Conservation (phyloP, 2,113 vertebrate species). For the Pelecanus crispus region DNA sequence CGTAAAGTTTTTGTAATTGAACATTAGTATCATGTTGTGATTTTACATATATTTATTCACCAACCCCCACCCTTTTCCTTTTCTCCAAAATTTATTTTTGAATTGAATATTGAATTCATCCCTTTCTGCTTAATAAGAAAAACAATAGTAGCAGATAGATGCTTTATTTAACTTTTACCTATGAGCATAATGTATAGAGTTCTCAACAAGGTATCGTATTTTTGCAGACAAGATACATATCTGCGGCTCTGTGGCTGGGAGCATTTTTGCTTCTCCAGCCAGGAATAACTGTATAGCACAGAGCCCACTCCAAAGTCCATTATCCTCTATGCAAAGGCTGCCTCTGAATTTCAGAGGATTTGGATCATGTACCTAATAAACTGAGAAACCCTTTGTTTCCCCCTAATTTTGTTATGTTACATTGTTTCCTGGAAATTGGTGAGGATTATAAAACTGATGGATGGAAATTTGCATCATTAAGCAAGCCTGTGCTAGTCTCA, state of each 20-base stretch:
- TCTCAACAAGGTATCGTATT: neutral
- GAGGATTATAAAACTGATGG: neutral
- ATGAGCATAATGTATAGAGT: neutral
- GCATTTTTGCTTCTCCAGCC: conserved; percentile 11
- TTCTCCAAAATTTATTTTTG: conserved; percentile 19
- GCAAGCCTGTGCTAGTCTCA: neutral
- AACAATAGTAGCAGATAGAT: conserved; percentile 3
- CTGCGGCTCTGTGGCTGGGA: neutral
- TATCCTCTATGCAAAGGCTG: neutral
- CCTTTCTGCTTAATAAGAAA: conserved; percentile 27
- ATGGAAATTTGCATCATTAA: neutral
- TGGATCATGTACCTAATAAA: neutral
- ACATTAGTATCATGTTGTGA: conserved; percentile 44
- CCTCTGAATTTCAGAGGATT: neutral
- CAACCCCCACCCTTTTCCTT: neutral
- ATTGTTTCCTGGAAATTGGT: neutral
- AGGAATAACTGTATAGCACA: neutral
- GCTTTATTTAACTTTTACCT: conserved; percentile 42
- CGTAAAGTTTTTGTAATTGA: conserved; percentile 65
- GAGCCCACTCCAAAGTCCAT: neutral
- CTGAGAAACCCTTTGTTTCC: neutral
- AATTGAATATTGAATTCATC: conserved; percentile 33
- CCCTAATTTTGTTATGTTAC: neutral
- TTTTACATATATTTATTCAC: conserved; percentile 41
- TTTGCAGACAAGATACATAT: conserved; percentile 20